Conservation (phyloP, 2,797 vertebrate species). For the Clarias laeviceps region DNA sequence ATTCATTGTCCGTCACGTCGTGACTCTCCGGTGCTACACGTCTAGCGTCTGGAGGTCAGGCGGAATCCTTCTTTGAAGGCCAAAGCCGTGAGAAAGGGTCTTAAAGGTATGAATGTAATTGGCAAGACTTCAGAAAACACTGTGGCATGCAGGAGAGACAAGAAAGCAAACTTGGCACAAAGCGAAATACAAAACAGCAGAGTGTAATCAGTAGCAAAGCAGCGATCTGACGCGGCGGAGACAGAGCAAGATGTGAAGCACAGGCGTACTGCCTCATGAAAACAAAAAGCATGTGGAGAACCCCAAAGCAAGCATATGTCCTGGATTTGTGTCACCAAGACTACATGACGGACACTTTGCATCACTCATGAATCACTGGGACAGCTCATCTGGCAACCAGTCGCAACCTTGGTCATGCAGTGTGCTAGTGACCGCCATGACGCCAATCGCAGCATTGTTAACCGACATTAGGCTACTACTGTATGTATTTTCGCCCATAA, state of each 20-base stretch:
- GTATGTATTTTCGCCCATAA: no score
- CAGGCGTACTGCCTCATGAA: no score
- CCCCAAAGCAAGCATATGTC: no score
- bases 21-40: background rate
- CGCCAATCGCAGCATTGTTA: no score
- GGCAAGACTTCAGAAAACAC: background rate
- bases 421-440: background rate
- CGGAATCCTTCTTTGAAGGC: background rate
- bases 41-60: background rate
- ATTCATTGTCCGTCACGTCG: background rate
- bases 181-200: background rate
- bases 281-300: no score
- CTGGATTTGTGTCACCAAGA: no score
- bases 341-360: background rate
- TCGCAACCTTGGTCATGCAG: background rate
- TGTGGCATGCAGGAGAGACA: background rate
- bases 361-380: background rate
- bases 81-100: background rate
- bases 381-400: background rate
- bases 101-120: background rate
- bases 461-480: no score
- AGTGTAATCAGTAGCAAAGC: background rate
- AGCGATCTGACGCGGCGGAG: background rate
- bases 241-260: background rate
- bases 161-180: background rate